A percentile compares a stretch with the other conserved stretches of the same genome.
Conservation (phyloP, 1,140 invertebrate species). For the Pseudomyrmex concolor region DNA sequence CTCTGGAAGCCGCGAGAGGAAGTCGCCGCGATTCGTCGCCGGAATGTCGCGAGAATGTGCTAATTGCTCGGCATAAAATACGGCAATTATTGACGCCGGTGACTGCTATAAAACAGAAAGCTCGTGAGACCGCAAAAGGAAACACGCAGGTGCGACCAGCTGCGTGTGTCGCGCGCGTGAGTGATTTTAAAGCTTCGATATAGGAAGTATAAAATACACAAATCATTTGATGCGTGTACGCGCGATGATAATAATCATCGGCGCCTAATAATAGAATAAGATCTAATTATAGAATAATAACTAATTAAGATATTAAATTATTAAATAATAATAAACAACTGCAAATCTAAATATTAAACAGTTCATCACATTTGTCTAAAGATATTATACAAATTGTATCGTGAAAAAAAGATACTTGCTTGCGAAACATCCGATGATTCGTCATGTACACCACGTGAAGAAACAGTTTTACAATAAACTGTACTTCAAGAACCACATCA, state of each 20-base stretch:
- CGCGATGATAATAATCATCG: background rate
- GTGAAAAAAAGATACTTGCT: slow-evolving; percentile 12
- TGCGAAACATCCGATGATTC: slow-evolving; percentile 11
- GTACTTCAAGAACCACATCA: background rate
- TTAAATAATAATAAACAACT: background rate
- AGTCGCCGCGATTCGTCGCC: slow-evolving; percentile 4
- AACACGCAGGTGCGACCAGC: background rate
- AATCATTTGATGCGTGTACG: no score
- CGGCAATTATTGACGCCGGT: slow-evolving; percentile 31
- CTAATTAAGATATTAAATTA: slow-evolving; percentile 6
- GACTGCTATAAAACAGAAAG: slow-evolving; percentile 23
- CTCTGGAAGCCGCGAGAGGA: slow-evolving; percentile 4
- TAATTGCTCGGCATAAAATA: slow-evolving; percentile 57
- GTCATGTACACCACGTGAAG: background rate
- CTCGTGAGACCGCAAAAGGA: slow-evolving; percentile 32
- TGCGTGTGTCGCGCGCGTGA: background rate
- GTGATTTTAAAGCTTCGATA: slow-evolving; percentile 3
- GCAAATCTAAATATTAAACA: background rate
- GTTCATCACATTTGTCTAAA: background rate
- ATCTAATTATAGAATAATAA: background rate
- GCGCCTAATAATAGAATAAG: no score
- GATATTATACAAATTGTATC: slow-evolving; percentile 4
- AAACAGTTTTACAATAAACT: slow-evolving; percentile 47
- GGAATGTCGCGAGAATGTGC: slow-evolving; percentile 2
- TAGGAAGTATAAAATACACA: background rate